Percentiles rank a stretch among this genome's conserved stretches.
These are phyloP conservation scores for Dolichotis patagonum DNA, from an alignment of 2,113 vertebrate genomes.

Conservation along the genomic window DNA sequence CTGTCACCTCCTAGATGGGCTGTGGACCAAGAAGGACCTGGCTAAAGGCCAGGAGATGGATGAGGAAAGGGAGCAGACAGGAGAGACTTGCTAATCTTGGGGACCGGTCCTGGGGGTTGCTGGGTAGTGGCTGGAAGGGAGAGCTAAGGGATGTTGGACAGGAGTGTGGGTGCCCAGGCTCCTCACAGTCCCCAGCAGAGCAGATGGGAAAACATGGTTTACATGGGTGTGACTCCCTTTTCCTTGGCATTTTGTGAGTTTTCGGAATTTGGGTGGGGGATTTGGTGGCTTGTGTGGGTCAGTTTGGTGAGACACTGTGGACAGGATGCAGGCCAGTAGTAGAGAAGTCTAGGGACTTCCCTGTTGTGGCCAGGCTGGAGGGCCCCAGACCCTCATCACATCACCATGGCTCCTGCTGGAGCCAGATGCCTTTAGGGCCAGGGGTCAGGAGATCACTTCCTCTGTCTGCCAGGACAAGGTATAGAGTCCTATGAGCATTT, in stretches of 20 bases:
- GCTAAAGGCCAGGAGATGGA: background rate
- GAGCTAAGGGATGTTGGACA: rapidly evolving
- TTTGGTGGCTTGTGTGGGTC: background rate
- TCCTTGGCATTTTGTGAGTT: rapidly evolving
- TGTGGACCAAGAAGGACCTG: background rate
- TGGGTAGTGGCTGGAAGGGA: background rate
- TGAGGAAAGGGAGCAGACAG: background rate
- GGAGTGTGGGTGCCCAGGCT: background rate
- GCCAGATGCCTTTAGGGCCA: rapidly evolving
- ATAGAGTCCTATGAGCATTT: rapidly evolving
- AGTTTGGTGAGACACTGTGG: background rate
- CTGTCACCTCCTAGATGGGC: background rate
- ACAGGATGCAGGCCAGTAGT: background rate
- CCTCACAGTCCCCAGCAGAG: background rate
- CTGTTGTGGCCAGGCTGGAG: background rate
- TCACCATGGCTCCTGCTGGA: background rate
- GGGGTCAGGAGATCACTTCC: background rate
- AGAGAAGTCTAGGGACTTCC: background rate
- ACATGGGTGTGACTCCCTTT: background rate
- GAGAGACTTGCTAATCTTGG: background rate
- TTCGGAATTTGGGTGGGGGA: background rate
- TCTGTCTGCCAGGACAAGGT: background rate
- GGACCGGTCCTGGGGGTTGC: too few relatives aligned
- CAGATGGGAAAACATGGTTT: rapidly evolving
- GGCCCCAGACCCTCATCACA: background rate